A percentile compares a stretch with the other conserved stretches of the same genome.
Evolutionary conservation across 2,888 invertebrate genomes (phyloP).

Genomic region (Actias luna): DNA sequence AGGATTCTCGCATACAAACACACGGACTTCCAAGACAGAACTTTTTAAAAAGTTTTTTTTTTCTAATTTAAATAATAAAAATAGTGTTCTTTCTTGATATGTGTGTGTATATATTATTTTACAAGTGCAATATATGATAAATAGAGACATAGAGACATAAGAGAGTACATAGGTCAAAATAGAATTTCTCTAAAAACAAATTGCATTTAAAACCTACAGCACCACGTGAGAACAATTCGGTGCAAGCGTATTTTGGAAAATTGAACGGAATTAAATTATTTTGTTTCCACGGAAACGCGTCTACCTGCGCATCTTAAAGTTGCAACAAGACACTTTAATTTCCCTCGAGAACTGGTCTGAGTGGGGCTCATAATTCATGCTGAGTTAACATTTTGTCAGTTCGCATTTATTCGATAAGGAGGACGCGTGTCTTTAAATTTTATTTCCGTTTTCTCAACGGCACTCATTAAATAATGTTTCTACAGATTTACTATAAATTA

Average conservation of each 20-base stretch:
- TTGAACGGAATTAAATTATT: slow-evolving; percentile 61
- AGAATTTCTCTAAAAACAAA: background rate
- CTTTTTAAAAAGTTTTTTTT: no score
- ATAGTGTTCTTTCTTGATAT: no score
- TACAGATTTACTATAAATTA: background rate
- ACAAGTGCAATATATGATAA: no score
- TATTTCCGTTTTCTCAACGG: slow-evolving; percentile 47
- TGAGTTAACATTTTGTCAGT: slow-evolving; percentile 79
- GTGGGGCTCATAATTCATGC: slow-evolving; percentile 77
- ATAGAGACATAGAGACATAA: no score
- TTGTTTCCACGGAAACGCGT: slow-evolving; percentile 51
- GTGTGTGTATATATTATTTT: no score
- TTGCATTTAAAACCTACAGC: background rate
- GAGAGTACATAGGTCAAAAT: background rate
- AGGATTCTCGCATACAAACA: no score
- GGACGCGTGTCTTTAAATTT: slow-evolving; percentile 63
- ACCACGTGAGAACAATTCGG: slow-evolving; percentile 37
- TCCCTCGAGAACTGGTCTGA: slow-evolving; percentile 61
- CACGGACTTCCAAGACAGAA: no score
- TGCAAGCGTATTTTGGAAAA: slow-evolving; percentile 48
- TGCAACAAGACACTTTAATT: slow-evolving; percentile 80
- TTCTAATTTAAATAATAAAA: no score
- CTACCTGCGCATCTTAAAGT: slow-evolving; percentile 76
- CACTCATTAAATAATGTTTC: slow-evolving; percentile 23
- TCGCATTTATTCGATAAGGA: slow-evolving; percentile 66